phyloP scores from a whole-genome alignment of 1,140 invertebrate genomes.

The Drosophila chauvacae region DNA sequence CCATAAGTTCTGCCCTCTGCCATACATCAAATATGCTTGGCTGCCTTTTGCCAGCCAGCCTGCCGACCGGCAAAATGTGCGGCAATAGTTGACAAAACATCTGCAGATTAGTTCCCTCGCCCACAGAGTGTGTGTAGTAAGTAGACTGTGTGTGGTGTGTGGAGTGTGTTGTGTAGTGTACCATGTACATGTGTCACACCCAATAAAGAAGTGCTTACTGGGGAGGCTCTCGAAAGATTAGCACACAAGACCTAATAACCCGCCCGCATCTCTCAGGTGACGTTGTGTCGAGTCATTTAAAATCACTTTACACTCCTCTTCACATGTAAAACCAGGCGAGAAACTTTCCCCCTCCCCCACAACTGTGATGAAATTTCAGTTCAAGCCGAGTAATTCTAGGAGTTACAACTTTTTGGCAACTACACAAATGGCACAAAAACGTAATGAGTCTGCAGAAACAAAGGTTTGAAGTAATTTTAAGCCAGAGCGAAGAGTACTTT shows the following conservation, averaged over 20 bases:
- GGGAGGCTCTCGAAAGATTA: conserved; percentile 15
- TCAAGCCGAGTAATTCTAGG: conserved; percentile 4
- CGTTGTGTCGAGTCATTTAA: conserved; percentile 36
- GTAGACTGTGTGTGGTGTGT: background rate
- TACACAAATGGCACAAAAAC: conserved; percentile 23
- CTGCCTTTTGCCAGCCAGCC: conserved; percentile 13
- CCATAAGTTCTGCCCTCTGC: conserved; percentile 28
- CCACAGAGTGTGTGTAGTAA: background rate
- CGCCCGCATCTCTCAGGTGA: conserved; percentile 15
- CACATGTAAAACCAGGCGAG: background rate
- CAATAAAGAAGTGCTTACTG: conserved; percentile 33
- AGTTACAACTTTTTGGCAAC: conserved; percentile 11
- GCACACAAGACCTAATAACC: conserved; percentile 11
- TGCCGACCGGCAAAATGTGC: conserved; percentile 31
- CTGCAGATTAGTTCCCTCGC: conserved; percentile 32
- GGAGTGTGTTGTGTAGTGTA: conserved; percentile 3
- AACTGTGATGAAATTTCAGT: conserved; percentile 2
- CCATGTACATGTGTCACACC: conserved; percentile 33
- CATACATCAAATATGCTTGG: conserved; percentile 61
- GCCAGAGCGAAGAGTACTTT: background rate
- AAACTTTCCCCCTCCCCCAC: background rate
- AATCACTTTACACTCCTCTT: conserved; percentile 14
- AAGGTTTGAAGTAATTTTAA: background rate
- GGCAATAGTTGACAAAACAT: conserved; percentile 47
- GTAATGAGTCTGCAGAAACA: conserved; percentile 15